Evolutionary conservation across 2,888 invertebrate genomes (phyloP), one percentile per base, ranked within the genome.

Genomic region (Darwinula stevensoni): DNA sequence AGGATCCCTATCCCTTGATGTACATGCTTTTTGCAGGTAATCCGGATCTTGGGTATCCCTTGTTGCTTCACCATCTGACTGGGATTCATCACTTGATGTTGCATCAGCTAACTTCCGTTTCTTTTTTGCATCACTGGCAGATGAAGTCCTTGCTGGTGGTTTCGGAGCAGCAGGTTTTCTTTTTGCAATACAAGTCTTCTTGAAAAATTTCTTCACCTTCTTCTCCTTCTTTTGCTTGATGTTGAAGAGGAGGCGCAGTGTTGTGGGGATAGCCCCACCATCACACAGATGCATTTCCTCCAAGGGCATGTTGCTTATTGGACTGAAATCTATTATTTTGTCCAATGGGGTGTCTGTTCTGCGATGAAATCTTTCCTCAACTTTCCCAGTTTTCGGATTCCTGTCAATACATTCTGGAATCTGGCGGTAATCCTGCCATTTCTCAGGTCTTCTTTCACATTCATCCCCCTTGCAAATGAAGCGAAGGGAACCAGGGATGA

Each of bases 1-100:
- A 22, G 22, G 22, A 22, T 22, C 22, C 22, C 22, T 22, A 22
- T 22, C 22, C 22, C 22, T 22, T 22, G 22, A 22, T 22, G 22
- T 22, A 22, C 22, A 22, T 22, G 22, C 22, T 22, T 22, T 22
- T 22, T 22, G 22, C 22, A 22, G 22, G 22, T 22, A 22, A 22
- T 22, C 22, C 22, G 22, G 22, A 22, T 22, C 22, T 22, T 22
- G 22, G 22, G 22, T 22, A 22, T 22, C 22, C 22, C 22, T 22
- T 22, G 22, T 22, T 22, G 22, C 22, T 22, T 22, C 22, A 22
- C 22, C 22, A 22, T 22, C 22, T 22, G 22, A 22, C 22, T 22
- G 22, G 22, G 22, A 22, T 22, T 22, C 22, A 22, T 22, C 22
- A 22, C 22, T 22, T 22, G 22, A 22, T 22, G 22, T 22, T 22